A percentile compares a stretch with the other conserved stretches of the same genome.
These are phyloP conservation scores for Leiothrix lutea DNA, from an alignment of 2,113 vertebrate genomes.

Conservation along the genomic window DNA sequence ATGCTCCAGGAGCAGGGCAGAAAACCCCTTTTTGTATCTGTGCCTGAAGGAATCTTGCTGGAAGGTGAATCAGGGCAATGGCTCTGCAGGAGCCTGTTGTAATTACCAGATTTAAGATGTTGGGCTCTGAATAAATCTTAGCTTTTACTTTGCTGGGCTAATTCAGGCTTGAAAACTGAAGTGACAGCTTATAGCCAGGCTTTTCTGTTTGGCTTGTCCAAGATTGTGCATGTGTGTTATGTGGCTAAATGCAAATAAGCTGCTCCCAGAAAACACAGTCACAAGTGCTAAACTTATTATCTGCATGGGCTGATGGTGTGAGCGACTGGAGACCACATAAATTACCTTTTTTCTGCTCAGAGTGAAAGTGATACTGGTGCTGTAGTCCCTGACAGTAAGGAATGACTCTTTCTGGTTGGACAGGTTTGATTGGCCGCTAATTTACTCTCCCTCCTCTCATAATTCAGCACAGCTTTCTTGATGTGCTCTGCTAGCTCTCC, in stretches of 20 bases:
- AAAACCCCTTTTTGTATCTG: neutral
- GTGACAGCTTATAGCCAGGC: constrained; percentile 21
- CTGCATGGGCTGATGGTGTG: neutral
- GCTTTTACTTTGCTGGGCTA: constrained; percentile 5
- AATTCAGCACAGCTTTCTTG: constrained; percentile 34
- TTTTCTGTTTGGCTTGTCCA: neutral
- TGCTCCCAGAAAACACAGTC: neutral
- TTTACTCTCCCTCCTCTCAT: constrained; percentile 47
- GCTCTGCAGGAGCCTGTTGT: constrained; percentile 38
- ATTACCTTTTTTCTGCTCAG: constrained; percentile 15
- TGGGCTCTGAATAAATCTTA: constrained; percentile 10
- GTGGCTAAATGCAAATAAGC: constrained; percentile 13
- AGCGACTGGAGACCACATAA: constrained; percentile 33
- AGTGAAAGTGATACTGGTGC: constrained; percentile 59
- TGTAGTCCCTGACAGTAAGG: constrained; percentile 68
- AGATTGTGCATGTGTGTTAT: neutral
- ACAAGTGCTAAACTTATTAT: neutral
- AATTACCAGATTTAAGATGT: constrained; percentile 41
- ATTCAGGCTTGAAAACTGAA: constrained; percentile 59
- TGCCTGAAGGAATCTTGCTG: neutral
- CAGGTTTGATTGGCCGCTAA: constrained; percentile 59
- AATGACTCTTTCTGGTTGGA: constrained; percentile 65
- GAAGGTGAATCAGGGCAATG: neutral
- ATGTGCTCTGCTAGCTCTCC: neutral
- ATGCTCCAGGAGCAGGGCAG: rapidly evolving